Conservation (phyloP, 2,888 invertebrate genomes). For the Argyra leucocephala region DNA sequence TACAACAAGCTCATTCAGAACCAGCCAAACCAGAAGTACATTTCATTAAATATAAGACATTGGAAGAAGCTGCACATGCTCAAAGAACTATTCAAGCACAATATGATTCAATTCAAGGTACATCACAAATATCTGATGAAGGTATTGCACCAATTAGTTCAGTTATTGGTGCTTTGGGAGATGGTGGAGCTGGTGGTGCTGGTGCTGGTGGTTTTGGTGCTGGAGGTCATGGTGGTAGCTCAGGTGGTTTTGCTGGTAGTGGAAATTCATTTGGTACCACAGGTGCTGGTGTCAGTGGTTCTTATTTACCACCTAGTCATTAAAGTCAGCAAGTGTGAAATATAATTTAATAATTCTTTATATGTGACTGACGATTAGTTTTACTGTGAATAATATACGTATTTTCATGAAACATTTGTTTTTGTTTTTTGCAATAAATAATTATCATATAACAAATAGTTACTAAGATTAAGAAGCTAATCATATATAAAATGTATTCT, state of each 20-base stretch:
- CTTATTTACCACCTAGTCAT: slow-evolving; percentile 35
- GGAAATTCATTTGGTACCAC: slow-evolving; percentile 18
- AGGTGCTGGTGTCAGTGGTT: slow-evolving; percentile 13
- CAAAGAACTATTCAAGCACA: slow-evolving; percentile 42
- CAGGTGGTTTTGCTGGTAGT: slow-evolving; percentile 18
- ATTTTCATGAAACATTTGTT: no score
- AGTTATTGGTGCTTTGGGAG: slow-evolving; percentile 37
- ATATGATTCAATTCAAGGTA: slow-evolving; percentile 41
- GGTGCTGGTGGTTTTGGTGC: not conserved
- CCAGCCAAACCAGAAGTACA: slow-evolving; percentile 43
- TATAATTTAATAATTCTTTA: not conserved
- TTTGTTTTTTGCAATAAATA: no score
- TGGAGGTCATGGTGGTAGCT: slow-evolving; percentile 2
- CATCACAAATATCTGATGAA: slow-evolving; percentile 39
- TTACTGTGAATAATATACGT: no score
- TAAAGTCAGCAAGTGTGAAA: not conserved
- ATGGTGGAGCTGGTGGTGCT: slow-evolving; percentile 10
- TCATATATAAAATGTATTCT: no score
- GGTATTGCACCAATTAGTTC: slow-evolving; percentile 41
- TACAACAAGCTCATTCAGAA: slow-evolving; percentile 35
- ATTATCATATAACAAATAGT: no score
- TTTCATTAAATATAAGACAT: slow-evolving; percentile 44
- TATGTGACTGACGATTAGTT: no score
- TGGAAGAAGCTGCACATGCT: slow-evolving; percentile 40
- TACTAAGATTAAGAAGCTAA: no score